Evolutionary conservation across 2,797 vertebrate species (phyloP), one percentile per base, ranked within the genome.

Genomic region (Pteropus rufus): DNA sequence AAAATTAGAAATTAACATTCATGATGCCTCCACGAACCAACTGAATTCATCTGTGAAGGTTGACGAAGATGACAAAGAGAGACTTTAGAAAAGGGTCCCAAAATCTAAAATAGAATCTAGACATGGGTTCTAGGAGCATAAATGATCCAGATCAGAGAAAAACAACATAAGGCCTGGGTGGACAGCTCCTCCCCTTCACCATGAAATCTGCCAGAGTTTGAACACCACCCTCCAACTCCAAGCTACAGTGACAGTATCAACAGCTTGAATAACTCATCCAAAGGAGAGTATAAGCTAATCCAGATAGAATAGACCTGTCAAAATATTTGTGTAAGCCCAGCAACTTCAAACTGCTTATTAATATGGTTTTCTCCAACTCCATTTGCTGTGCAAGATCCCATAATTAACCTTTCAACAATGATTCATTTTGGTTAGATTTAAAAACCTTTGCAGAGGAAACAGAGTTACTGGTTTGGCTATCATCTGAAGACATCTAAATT

Each of bases 241-340:
- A 56, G 36, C 26, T 58, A 34, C 41, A 46, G 23, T 24, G 58
- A 62, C 34, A 26, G 44, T 9, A 46, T 29, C 41, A 84, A 36
- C 56, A 97, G 89, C 62, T 72, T 69, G 69, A 52, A 64, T 56
- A 92, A 85, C 34, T 65, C n/a, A 69, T 86, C 54, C 36, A 52
- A 84, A 49, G 73, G 62, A 72, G 34, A 86, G 3, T 36, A 69
- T 84, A 88, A 93, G 7, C 41, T 92, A 70, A 94, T 72, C 70
- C 52, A 94, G 44, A 92, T 72, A 92, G 73, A 65, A 90, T 14
- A 75, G 85, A 44, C 12, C 56, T 95, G 76, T 95, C 95, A 96
- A 93, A 97, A 96, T 97, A 97, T 94, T 94, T 97, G 76, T 88
- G 72, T 49, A 73, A 93, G 31, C 36, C 81, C 83, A 93, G 83